Base-by-base conservation (phyloP, 1,140 invertebrate genomes). In the Leptinotarsa defecta region DNA sequence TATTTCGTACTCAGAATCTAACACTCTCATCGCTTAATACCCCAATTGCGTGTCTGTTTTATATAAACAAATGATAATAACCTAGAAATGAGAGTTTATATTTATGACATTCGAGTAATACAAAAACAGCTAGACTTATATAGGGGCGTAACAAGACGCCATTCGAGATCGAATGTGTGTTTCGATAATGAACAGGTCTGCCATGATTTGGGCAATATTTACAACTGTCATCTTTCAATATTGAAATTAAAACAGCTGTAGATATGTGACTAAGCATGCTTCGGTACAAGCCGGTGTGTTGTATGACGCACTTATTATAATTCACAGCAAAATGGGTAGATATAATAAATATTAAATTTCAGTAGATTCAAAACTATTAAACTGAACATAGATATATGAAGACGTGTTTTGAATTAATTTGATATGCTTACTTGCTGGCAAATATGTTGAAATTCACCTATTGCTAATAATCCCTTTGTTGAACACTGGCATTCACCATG, bases 141-240 rank as follows among this genome's bases (percentile, higher is more conserved):
- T 81, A 80, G 80, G 79, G 80, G 81, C 63, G 65, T 78, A 75
- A 52, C 77, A 68, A 79, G 81, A 74, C 77, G 81, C 77, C 80
- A 83, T 83, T 83, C 83, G 82, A 83, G 80, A 83, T 81, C 76
- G 81, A 81, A 81, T 82, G 79, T 82, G 78, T 83, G n/a, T 57
- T 15, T 83, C 81, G 82, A 81, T 84, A 82, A 84, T 82, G 82
- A 84, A 84, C 83, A 84, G 81, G 83, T 84, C 82, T 83, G 78
- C 74, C 79, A 79, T 79, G 79, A 81, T 78, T 79, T 76, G 81
- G 78, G 79, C 82, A 84, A 84, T 83, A 84, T 81, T 83, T 84
- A 82, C 79, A 84, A 84, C 84, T 84, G 83, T 84, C 80, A 82
- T 80, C 81, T 79, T 83, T 84, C 80, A 82, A 82, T 83, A 83